phyloP scores from a whole-genome alignment of 37 sponge, comb jelly and placozoan genomes.

The Ianthella basta region DNA sequence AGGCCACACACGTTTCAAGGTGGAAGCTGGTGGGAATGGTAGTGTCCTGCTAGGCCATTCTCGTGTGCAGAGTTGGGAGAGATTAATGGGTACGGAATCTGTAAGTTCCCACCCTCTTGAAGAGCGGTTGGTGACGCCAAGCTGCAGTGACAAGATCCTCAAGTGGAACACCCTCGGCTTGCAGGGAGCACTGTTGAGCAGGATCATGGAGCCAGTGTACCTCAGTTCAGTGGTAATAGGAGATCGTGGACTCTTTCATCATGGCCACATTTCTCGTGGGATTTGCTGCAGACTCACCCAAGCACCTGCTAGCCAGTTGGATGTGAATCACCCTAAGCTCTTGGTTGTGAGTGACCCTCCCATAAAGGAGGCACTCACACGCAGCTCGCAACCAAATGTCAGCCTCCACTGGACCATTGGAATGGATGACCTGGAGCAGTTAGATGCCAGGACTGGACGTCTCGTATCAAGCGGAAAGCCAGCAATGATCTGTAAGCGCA shows the following conservation, averaged over 20 bases:
- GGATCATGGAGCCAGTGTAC: neutral
- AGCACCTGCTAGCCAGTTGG: no score
- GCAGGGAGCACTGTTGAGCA: constrained; percentile 15
- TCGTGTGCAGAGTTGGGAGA: neutral
- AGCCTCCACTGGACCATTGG: constrained; percentile 9
- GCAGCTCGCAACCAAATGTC: neutral
- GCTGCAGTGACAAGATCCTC: constrained; percentile 28
- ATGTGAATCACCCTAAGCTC: neutral
- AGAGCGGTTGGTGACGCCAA: neutral
- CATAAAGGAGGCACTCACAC: neutral
- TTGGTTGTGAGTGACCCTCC: neutral
- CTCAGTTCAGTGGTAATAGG: constrained; percentile 17
- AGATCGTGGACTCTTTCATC: constrained; percentile 16
- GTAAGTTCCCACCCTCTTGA: neutral
- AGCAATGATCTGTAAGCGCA: neutral
- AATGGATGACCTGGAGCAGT: neutral
- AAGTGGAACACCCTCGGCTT: constrained; percentile 14
- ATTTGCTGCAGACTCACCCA: constrained; percentile 10
- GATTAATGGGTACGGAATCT: neutral
- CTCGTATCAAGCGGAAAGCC: neutral
- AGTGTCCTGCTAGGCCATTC: neutral
- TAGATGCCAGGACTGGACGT: neutral
- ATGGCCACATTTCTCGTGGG: constrained; percentile 24
- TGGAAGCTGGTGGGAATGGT: constrained; percentile 11
- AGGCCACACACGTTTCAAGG: neutral